Conservation (phyloP, 1,140 invertebrate genomes). For the Pristionchus pacificus region DNA sequence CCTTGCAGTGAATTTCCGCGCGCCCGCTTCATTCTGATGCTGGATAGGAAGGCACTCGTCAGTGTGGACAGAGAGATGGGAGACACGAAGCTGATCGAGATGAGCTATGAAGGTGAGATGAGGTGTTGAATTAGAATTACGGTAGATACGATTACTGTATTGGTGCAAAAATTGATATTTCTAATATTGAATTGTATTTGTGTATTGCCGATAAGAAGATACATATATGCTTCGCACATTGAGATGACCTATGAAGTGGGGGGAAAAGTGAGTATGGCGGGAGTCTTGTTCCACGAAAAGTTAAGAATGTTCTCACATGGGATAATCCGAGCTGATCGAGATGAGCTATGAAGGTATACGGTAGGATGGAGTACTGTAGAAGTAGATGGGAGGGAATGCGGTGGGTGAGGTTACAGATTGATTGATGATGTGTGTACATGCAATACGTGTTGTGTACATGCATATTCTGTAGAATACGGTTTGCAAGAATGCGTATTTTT, state of each 20-base stretch:
- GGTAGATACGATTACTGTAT: constrained; percentile 20
- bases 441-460: too few species aligned
- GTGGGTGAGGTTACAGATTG: too few species aligned
- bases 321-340: constrained; percentile 5
- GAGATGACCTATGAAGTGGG: too few species aligned
- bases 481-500: too few species aligned
- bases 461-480: too few species aligned
- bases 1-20: constrained; percentile 37
- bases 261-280: too few species aligned
- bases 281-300: too few species aligned
- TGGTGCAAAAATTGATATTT: constrained; percentile 11
- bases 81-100: constrained; percentile 4
- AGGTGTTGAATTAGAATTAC: constrained; percentile 19
- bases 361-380: too few species aligned
- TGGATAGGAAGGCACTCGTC: constrained; percentile 40
- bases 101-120: not conserved
- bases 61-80: constrained; percentile 10
- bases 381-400: too few species aligned
- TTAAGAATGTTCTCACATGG: too few species aligned
- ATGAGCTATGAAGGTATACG: not conserved
- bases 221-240: not conserved
- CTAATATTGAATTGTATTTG: not conserved
- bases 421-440: too few species aligned
- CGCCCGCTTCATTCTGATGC: constrained; percentile 39
- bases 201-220: constrained; percentile 1